Evolutionary conservation across 2,888 invertebrate species (phyloP), one percentile per base, ranked within the genome.

Genomic region (Athalia cordata): DNA sequence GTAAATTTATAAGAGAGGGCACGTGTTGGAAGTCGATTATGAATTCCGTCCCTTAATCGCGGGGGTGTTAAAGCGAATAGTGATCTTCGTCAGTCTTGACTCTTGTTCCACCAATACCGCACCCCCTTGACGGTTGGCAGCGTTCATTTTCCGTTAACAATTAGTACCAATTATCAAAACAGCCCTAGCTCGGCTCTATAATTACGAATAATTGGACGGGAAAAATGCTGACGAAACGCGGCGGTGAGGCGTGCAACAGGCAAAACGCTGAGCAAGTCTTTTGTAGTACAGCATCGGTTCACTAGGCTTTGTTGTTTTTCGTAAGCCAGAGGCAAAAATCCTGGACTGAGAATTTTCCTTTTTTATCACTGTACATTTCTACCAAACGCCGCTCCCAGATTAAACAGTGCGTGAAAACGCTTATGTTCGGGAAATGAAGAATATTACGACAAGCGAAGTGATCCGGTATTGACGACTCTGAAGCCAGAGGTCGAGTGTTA

Each of bases 161-260:
- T 79, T 72, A 62, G 77, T 75, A 79, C 83, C 86, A 86, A 88
- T 88, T 87, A 89, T 85, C 82, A 86, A 87, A 88, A 88, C 84
- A 83, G 85, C 83, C 85, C 82, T 84, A 83, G 80, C 80, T 80
- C 81, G 82, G 79, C 83, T 78, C 83, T 83, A 82, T 88, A 88
- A 88, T 87, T 87, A 86, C 85, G 84, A 86, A 86, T 87, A 88
- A 88, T 89, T 87, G 87, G 85, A 85, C 81, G 83, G 75, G 85
- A 86, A 85, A 78, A 87, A 86, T 83, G 85, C 84, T 83, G 86
- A 86, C 84, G 81, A 79, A 64, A 29, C 75, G 77, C 13, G 65
- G 8, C 59, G 66, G 76, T 72, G 72, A 52, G 65, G 65, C 50
- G 78, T 77, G 84, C 81, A 84, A 84, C 82, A 83, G 83, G 83